phyloP scores from a whole-genome alignment of 2,888 invertebrate species.

The Chrysodeixis includens region DNA sequence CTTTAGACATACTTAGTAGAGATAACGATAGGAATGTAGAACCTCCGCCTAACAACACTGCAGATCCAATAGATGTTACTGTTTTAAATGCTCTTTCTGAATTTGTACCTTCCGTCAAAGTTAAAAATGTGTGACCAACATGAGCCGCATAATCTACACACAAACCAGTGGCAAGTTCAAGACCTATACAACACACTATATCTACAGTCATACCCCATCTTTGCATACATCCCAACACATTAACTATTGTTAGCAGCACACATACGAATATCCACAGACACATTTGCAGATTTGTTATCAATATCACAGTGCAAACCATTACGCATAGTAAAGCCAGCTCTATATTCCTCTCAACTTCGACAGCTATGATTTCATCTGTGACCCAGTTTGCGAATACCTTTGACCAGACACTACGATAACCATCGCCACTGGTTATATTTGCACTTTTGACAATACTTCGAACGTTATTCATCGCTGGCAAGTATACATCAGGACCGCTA shows the following conservation, averaged over 20 bases:
- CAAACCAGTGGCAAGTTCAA: constrained; percentile 94
- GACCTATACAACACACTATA: constrained; percentile 93
- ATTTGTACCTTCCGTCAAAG: constrained; percentile 86
- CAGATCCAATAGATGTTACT: constrained; percentile 92
- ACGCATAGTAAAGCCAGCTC: constrained; percentile 93
- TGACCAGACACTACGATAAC: constrained; percentile 92
- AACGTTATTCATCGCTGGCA: constrained; percentile 92
- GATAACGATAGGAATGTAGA: constrained; percentile 93
- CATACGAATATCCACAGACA: constrained; percentile 94
- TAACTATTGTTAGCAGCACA: constrained; percentile 92
- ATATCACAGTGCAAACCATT: constrained; percentile 93
- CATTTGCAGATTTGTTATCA: constrained; percentile 93
- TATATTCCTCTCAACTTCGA: constrained; percentile 93
- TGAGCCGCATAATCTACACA: constrained; percentile 96
- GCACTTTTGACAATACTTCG: constrained; percentile 88
- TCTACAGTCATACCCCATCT: constrained; percentile 95
- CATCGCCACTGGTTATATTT: constrained; percentile 90
- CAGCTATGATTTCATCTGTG: constrained; percentile 93
- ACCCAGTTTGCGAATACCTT: constrained; percentile 93
- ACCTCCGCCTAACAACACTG: constrained; percentile 93
- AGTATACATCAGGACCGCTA: constrained; percentile 90
- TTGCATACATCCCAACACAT: constrained; percentile 94
- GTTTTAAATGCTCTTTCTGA: constrained; percentile 91
- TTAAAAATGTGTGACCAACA: constrained; percentile 94
- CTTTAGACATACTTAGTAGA: constrained; percentile 91